These are phyloP conservation scores for Phalacrocorax aristotelis DNA, from an alignment of 2,113 vertebrate species.

Conservation along the genomic window DNA sequence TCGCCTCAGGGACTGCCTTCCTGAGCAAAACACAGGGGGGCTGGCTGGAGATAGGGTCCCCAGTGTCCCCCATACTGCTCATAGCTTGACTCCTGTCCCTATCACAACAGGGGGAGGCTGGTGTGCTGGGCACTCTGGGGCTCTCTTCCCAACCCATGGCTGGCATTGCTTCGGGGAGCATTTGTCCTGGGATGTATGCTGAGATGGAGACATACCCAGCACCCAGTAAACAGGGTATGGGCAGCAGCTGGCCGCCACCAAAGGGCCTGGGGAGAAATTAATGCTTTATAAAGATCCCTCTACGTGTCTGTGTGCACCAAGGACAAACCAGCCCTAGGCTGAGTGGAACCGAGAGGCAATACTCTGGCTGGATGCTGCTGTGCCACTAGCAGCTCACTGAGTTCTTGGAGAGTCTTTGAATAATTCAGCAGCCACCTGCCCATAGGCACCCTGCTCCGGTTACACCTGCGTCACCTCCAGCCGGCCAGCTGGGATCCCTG, in stretches of 20 bases:
- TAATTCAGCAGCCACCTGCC: not conserved
- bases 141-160: not conserved
- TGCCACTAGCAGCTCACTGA: not conserved
- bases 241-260: not conserved
- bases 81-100: not conserved
- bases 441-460: not conserved
- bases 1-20: not conserved
- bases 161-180: not conserved
- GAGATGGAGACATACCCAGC: not conserved
- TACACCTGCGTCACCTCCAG: not conserved
- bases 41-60: not conserved
- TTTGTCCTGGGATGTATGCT: not conserved
- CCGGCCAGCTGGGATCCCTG: not conserved
- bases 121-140: not conserved
- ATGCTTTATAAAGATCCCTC: not conserved
- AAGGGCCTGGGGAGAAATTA: not conserved
- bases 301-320: not conserved
- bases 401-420: not conserved
- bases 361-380: rapidly evolving
- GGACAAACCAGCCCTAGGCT: not conserved
- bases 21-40: not conserved
- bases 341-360: not conserved
- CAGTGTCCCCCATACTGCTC: not conserved
- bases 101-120: not conserved
- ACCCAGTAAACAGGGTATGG: not conserved